Percentiles rank a stretch among this genome's conserved stretches.
Evolutionary conservation across 2,113 vertebrate species (phyloP).

Genomic region (Phalacrocorax pelagicus): DNA sequence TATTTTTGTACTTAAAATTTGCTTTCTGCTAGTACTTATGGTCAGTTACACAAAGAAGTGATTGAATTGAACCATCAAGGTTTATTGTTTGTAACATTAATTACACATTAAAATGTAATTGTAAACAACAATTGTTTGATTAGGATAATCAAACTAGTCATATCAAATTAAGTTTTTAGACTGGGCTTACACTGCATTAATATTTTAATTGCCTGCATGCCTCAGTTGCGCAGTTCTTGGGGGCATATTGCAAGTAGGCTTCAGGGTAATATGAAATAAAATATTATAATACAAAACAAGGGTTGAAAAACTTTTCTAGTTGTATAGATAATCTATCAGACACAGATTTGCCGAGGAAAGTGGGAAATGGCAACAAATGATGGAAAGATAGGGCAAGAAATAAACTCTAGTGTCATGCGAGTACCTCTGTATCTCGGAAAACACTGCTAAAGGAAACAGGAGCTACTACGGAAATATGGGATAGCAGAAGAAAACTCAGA

Average conservation of each 20-base stretch:
- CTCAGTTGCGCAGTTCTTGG: not conserved
- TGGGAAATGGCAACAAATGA: not conserved
- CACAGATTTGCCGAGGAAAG: not conserved
- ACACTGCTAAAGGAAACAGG: not conserved
- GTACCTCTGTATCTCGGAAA: not conserved
- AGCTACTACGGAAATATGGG: not conserved
- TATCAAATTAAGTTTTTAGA: not conserved
- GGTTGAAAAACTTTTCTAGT: not conserved
- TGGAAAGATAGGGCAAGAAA: not conserved
- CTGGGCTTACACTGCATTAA: not conserved
- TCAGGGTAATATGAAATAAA: not conserved
- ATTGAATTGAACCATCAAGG: not conserved
- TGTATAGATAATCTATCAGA: not conserved
- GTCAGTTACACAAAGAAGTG: not conserved
- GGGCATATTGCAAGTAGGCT: not conserved
- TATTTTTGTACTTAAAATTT: not conserved
- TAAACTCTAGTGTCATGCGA: not conserved
- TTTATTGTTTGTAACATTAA: no score
- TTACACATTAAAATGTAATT: no score
- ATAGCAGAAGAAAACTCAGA: not conserved
- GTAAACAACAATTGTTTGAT: no score
- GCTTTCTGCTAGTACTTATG: not conserved
- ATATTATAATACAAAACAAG: not conserved
- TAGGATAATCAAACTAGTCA: not conserved
- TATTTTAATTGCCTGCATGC: not conserved